Base-by-base conservation (phyloP, 2,797 vertebrate genomes). In the Otus scops region DNA sequence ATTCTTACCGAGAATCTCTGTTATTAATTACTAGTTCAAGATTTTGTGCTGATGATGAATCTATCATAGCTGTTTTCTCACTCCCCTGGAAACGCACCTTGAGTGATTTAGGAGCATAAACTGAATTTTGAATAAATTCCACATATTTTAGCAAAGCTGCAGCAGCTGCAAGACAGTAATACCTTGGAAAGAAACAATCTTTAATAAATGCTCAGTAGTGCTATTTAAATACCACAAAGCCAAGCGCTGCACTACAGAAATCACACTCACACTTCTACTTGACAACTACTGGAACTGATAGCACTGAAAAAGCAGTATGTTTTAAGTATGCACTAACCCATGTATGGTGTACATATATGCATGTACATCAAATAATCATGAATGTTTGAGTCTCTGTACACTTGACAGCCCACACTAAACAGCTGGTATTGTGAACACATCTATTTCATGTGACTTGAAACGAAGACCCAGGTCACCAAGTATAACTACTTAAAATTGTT, bases 51-150 rank as follows among this genome's bases (percentile, higher is more conserved):
- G 99, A 99, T 27, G 98, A 98, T 19, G 99, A 98, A 97, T 99
- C 99, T 90, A 99, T 99, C 99, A 99, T 99, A 57, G 99, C 98
- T 17, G 99, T 99, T 97, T 99, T 98, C 93, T 99, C 99, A 92
- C 99, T 99, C 61, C 99, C 99, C 94, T 98, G 99, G 96, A 99
- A 99, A 98, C 81, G 98, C 96, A 99, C 98, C 98, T 99, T 99
- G 57, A 99, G 98, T 13, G 99, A 99, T 94, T 99, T 99, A 80
- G 99, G 98, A 89, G 99, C 99, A 88, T 99, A 99, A 85, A 99
- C 97, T 18, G 98, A 98, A 95, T 99, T 99, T 97, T 99, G 99
- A 95, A 99, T 98, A 96, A 99, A 99, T 97, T 99, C 99, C 78
- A 99, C 97, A 43, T 99, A 99, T 97, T 99, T 99, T 95, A 99